Evolutionary conservation across 2,888 invertebrate species (phyloP).

Genomic region (Hemithea aestivaria): DNA sequence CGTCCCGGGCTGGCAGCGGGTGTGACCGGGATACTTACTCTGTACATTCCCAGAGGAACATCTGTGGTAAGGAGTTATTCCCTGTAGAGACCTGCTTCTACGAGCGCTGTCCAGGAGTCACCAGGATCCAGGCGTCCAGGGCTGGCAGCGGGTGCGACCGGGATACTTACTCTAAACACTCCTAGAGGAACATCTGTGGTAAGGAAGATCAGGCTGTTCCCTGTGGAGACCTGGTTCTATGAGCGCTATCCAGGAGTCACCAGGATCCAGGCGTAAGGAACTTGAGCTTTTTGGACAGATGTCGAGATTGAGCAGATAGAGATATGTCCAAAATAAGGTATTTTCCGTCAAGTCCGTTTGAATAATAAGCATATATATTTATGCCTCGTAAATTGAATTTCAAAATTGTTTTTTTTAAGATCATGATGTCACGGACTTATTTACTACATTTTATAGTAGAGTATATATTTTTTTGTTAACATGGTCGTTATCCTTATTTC

Average conservation of each 20-base stretch:
- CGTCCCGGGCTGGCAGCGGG: constrained; percentile 93
- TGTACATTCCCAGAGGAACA: constrained; percentile 89
- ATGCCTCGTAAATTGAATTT: too few species aligned
- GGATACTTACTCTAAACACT: constrained; percentile 93
- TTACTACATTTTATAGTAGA: too few species aligned
- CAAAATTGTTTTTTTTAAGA: too few species aligned
- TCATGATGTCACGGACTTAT: too few species aligned
- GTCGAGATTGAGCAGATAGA: too few species aligned
- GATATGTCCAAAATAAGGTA: too few species aligned
- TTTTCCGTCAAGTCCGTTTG: too few species aligned
- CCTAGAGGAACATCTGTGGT: constrained; percentile 92
- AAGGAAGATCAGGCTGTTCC: too few species aligned
- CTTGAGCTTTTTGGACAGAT: too few species aligned
- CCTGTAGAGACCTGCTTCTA: constrained; percentile 94
- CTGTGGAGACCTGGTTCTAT: constrained; percentile 94
- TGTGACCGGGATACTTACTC: constrained; percentile 97
- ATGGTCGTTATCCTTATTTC: constrained; percentile 22
- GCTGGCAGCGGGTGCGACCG: constrained; percentile 97
- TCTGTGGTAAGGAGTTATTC: constrained; percentile 83
- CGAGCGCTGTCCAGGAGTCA: constrained; percentile 90
- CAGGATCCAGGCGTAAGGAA: constrained; percentile 81
- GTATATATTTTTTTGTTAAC: too few species aligned
- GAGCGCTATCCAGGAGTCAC: constrained; percentile 89
- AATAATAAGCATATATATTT: too few species aligned
- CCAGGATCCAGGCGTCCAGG: constrained; percentile 84